phyloP scores from a whole-genome alignment of 1,140 invertebrate species.

The Coptotermes formosanus region DNA sequence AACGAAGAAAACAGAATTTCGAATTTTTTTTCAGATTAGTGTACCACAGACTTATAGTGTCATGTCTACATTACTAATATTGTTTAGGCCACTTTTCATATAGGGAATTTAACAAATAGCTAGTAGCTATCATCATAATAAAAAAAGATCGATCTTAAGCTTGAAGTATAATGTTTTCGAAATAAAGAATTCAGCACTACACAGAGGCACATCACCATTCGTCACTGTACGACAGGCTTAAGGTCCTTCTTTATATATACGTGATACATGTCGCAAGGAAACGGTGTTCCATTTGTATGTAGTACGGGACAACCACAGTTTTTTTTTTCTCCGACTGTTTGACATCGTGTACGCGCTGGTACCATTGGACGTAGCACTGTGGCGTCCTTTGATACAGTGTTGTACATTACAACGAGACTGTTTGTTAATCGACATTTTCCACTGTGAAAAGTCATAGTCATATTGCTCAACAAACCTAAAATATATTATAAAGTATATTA shows the following conservation, averaged over 20 bases:
- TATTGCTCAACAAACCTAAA: constrained; percentile 30
- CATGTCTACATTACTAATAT: not conserved
- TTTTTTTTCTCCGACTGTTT: constrained; percentile 12
- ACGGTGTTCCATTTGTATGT: not conserved
- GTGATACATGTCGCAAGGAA: constrained; percentile 5
- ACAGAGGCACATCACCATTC: not conserved
- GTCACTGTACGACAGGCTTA: not conserved
- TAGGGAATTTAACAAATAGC: not conserved
- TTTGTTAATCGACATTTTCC: constrained; percentile 26
- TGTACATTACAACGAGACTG: not conserved
- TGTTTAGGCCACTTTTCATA: constrained; percentile 18
- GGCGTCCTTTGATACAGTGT: too few species aligned
- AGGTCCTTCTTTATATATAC: not conserved
- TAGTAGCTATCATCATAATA: not conserved
- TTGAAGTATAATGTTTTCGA: not conserved
- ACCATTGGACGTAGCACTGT: not conserved
- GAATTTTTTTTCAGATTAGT: not conserved
- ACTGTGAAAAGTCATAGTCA: constrained; percentile 30
- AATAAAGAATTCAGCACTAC: not conserved
- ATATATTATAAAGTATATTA: constrained; percentile 21
- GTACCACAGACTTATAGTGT: not conserved
- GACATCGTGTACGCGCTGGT: constrained; percentile 6
- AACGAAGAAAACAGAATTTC: not conserved
- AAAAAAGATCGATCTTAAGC: not conserved
- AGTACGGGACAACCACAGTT: constrained; percentile 15